These are phyloP conservation scores for Iphiclides podalirius DNA, from an alignment of 2,888 invertebrate species.

Conservation along the genomic window DNA sequence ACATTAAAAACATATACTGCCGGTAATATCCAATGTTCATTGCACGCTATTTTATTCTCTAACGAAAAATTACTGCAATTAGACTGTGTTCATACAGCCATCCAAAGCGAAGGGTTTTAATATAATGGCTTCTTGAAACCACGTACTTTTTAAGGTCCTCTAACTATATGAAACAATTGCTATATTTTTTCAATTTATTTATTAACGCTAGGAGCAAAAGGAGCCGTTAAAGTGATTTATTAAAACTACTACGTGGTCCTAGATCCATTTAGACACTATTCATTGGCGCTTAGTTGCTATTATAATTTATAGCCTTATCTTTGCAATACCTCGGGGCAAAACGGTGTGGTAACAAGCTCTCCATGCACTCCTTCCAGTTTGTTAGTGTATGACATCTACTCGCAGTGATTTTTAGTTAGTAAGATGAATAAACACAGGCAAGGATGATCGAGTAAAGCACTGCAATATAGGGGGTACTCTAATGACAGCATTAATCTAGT, in stretches of 20 bases:
- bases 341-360: conserved; percentile 52
- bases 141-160: conserved; percentile 10
- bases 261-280: conserved; percentile 10
- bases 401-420: conserved; percentile 72
- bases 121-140: conserved; percentile 27
- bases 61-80: conserved; percentile 28
- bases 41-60: conserved; percentile 27
- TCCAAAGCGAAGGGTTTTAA: conserved; percentile 39
- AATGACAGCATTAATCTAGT: conserved; percentile 73
- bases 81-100: conserved; percentile 40
- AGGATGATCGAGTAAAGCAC: conserved; percentile 81
- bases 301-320: conserved; percentile 2
- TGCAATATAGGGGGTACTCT: conserved; percentile 76
- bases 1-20: not conserved
- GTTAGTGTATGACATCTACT: conserved; percentile 69
- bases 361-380: conserved; percentile 61
- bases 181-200: not conserved
- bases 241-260: conserved; percentile 18
- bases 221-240: not conserved
- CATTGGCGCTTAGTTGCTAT: conserved; percentile 13
- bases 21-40: conserved; percentile 26
- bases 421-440: conserved; percentile 79
- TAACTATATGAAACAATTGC: not conserved
- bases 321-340: conserved; percentile 14
- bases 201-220: not conserved